Evolutionary conservation across 2,888 invertebrate genomes (phyloP).

Genomic region (Oscheius onirici): DNA sequence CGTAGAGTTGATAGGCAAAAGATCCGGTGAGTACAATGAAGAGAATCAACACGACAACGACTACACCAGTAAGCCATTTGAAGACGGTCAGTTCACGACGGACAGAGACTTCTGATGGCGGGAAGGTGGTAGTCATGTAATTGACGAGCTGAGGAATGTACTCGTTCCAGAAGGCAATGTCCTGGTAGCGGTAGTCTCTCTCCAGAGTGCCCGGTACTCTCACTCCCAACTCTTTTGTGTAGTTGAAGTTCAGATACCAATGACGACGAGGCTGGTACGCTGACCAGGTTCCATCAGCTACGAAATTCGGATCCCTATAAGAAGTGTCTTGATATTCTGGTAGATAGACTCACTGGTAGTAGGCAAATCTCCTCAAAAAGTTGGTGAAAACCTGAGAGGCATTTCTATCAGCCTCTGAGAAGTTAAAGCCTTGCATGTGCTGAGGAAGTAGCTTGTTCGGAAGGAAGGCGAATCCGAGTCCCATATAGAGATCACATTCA

Average conservation of each 20-base stretch:
- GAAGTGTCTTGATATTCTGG: neutral
- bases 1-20: constrained; percentile 55
- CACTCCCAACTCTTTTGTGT: constrained; percentile 50
- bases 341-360: constrained; percentile 50
- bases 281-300: constrained; percentile 62
- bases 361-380: constrained; percentile 63
- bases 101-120: constrained; percentile 65
- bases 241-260: constrained; percentile 71
- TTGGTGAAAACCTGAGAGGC: constrained; percentile 67
- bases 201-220: constrained; percentile 52
- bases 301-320: constrained; percentile 68
- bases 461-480: constrained; percentile 76
- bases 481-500: constrained; percentile 84
- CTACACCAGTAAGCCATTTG: constrained; percentile 56
- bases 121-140: constrained; percentile 71
- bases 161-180: constrained; percentile 70
- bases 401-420: constrained; percentile 66
- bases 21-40: constrained; percentile 57
- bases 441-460: constrained; percentile 62
- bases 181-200: constrained; percentile 65
- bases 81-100: constrained; percentile 58
- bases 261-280: constrained; percentile 67
- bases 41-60: constrained; percentile 55
- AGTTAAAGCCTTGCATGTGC: constrained; percentile 53
- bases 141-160: constrained; percentile 69